phyloP scores from a whole-genome alignment of 2,888 invertebrate species.

The Cantharis flavilabris region DNA sequence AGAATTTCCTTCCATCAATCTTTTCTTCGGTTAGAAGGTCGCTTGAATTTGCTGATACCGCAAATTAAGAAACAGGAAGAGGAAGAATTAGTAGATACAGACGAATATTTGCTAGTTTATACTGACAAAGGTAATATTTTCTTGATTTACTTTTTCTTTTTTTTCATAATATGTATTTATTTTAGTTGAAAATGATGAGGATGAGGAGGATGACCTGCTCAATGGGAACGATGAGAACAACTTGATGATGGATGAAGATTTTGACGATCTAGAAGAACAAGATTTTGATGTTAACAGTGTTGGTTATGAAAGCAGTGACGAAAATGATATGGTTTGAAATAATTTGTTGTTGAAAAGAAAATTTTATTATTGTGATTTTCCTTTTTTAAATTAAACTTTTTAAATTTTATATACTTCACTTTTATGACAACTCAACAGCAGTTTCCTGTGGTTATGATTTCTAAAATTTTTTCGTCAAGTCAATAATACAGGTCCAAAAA shows the following conservation, averaged over 20 bases:
- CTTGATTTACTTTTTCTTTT: neutral
- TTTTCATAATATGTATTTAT: neutral
- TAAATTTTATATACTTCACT: neutral
- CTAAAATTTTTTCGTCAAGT: too few relatives aligned
- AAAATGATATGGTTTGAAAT: neutral
- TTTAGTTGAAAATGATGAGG: slow-evolving; percentile 30
- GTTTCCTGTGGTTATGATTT: too few relatives aligned
- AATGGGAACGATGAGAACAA: slow-evolving; percentile 49
- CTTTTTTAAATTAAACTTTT: neutral
- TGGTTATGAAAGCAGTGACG: neutral
- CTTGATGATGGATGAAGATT: slow-evolving; percentile 53
- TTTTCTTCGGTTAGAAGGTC: slow-evolving; percentile 63
- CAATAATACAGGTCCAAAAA: too few relatives aligned
- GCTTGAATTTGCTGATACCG: slow-evolving; percentile 63
- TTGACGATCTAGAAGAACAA: slow-evolving; percentile 35
- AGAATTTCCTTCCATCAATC: slow-evolving; percentile 59
- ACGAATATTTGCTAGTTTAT: slow-evolving; percentile 58
- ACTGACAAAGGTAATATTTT: slow-evolving; percentile 59
- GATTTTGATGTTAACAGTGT: slow-evolving; percentile 21
- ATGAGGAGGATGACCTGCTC: slow-evolving; percentile 48
- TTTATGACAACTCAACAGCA: too few relatives aligned
- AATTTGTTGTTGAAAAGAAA: neutral
- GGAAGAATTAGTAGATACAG: slow-evolving; percentile 50
- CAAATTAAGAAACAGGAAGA: slow-evolving; percentile 55
- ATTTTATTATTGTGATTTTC: neutral